A percentile compares a stretch with the other conserved stretches of the same genome.
These are phyloP conservation scores for Dasysyrphus tricinctus DNA, from an alignment of 2,888 invertebrate species.

Conservation along the genomic window DNA sequence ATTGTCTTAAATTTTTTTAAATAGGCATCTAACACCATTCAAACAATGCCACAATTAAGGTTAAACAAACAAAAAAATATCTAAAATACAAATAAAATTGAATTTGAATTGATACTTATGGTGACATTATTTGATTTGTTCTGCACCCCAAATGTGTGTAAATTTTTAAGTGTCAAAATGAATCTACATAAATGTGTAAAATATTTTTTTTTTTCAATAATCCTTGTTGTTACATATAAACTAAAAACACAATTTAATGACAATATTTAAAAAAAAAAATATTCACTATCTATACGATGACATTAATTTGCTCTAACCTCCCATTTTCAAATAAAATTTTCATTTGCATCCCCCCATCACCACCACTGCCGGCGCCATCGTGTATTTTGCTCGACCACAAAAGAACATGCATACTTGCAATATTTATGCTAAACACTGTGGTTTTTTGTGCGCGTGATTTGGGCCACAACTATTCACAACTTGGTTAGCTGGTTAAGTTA, in stretches of 20 bases:
- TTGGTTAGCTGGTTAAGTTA: slow-evolving; percentile 71
- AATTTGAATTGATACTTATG: slow-evolving; percentile 56
- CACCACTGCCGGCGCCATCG: background rate
- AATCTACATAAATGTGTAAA: background rate
- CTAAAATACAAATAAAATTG: slow-evolving; percentile 15
- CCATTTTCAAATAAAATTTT: background rate
- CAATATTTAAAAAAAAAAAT: slow-evolving; percentile 20
- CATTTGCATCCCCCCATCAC: background rate
- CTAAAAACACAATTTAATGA: slow-evolving; percentile 54
- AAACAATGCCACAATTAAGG: background rate
- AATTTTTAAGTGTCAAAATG: slow-evolving; percentile 53
- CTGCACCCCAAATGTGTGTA: slow-evolving; percentile 55
- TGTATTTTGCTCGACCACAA: slow-evolving; percentile 58
- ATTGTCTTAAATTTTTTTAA: no score
- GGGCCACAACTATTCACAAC: slow-evolving; percentile 76
- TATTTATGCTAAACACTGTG: slow-evolving; percentile 78
- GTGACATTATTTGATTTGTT: slow-evolving; percentile 78
- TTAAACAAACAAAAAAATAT: slow-evolving; percentile 43
- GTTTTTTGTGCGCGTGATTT: slow-evolving; percentile 76
- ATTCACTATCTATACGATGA: background rate
- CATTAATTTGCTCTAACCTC: slow-evolving; percentile 10
- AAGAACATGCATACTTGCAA: slow-evolving; percentile 76
- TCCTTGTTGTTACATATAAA: slow-evolving; percentile 4
- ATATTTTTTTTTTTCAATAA: slow-evolving; percentile 20
- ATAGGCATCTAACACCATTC: no score